Evolutionary conservation across 1,140 invertebrate genomes (phyloP).

Genomic region (Dendrolimus punctatus): DNA sequence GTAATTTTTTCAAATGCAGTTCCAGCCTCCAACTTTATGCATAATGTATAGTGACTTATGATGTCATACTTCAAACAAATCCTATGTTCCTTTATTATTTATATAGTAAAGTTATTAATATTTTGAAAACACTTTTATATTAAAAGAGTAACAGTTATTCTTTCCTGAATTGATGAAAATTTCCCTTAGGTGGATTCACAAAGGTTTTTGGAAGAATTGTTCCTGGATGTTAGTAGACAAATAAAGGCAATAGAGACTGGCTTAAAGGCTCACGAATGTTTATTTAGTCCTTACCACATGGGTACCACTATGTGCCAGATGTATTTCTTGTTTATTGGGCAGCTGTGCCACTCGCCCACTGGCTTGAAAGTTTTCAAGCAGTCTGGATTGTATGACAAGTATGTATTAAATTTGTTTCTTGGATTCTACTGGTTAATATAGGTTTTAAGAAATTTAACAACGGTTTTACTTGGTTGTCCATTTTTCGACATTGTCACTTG

Average conservation of each 20-base stretch:
- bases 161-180: too few species aligned
- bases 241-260: conserved; percentile 81
- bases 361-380: conserved; percentile 84
- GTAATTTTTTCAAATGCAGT: too few species aligned
- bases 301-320: conserved; percentile 91
- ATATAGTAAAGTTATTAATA: too few species aligned
- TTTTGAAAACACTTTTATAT: too few species aligned
- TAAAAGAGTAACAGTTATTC: too few species aligned
- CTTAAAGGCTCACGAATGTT: conserved; percentile 86
- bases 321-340: conserved; percentile 95
- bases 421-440: background rate
- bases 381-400: conserved; percentile 79
- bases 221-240: conserved; percentile 85
- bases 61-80: too few species aligned
- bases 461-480: too few species aligned
- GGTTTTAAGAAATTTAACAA: too few species aligned
- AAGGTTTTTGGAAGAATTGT: conserved; percentile 82
- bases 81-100: too few species aligned
- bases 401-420: conserved; percentile 22
- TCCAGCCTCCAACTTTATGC: too few species aligned
- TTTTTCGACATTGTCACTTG: too few species aligned
- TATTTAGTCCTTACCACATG: conserved; percentile 92
- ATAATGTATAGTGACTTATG: too few species aligned
- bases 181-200: conserved; percentile 68
- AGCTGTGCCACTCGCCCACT: conserved; percentile 82